Percentiles rank a stretch among this genome's conserved stretches.
These are phyloP conservation scores for Tinea semifulvella DNA, from an alignment of 2,888 invertebrate species.

Conservation along the genomic window DNA sequence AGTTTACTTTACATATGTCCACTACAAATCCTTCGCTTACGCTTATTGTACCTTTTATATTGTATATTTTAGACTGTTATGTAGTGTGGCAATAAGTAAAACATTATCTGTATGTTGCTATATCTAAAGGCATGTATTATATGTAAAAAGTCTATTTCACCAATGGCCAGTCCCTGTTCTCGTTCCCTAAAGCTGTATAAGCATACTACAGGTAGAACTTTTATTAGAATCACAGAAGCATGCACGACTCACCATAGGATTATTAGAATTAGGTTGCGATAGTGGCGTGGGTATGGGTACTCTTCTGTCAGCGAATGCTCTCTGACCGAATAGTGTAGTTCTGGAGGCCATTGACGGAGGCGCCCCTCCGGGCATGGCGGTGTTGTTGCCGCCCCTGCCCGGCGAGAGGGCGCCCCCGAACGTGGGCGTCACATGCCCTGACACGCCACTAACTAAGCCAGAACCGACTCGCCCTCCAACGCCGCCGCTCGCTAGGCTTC, in stretches of 20 bases:
- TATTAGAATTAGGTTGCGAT: slow-evolving; percentile 58
- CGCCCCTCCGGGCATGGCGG: slow-evolving; percentile 56
- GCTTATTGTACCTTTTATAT: no score
- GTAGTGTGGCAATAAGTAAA: no score
- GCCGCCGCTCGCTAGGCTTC: slow-evolving; percentile 83
- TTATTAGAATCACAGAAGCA: no score
- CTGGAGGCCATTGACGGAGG: slow-evolving; percentile 68
- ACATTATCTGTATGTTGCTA: no score
- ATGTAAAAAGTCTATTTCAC: no score
- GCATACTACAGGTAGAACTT: no score
- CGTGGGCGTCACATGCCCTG: slow-evolving; percentile 63
- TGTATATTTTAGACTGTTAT: no score
- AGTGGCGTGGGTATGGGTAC: slow-evolving; percentile 70
- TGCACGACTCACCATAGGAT: slow-evolving; percentile 58
- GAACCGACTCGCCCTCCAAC: slow-evolving; percentile 63
- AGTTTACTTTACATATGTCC: no score
- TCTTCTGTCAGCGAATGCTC: slow-evolving; percentile 82
- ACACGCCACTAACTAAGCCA: slow-evolving; percentile 80
- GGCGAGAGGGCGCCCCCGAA: slow-evolving; percentile 59
- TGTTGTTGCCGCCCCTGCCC: slow-evolving; percentile 37
- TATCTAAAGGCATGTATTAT: no score
- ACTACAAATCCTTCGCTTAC: no score
- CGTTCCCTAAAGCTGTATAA: no score
- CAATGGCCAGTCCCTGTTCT: no score
- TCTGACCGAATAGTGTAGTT: slow-evolving; percentile 78